Evolutionary conservation across 2,888 invertebrate species (phyloP).

Genomic region (Tholera decimalis): DNA sequence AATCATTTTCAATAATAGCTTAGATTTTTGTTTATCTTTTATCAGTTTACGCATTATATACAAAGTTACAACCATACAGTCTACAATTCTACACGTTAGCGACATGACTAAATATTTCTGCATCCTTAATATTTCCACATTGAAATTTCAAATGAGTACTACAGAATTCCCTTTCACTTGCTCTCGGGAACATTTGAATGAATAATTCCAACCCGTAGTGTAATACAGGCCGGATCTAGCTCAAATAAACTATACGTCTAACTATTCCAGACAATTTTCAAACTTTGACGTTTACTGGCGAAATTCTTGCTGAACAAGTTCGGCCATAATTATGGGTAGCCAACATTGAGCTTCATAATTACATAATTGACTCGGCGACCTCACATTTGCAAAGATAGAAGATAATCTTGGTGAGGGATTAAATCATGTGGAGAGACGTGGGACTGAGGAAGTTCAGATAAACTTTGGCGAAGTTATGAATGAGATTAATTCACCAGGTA

Average conservation of each 20-base stretch:
- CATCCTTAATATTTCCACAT: conserved; percentile 32
- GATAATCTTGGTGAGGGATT: conserved; percentile 20
- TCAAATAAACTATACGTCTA: conserved; percentile 31
- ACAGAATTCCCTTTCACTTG: conserved; percentile 36
- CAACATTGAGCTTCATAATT: conserved; percentile 55
- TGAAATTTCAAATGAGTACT: conserved; percentile 44
- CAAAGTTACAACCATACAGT: not conserved
- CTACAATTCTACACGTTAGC: not conserved
- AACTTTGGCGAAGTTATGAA: conserved; percentile 11
- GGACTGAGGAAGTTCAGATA: not conserved
- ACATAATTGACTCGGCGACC: conserved; percentile 58
- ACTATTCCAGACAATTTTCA: conserved; percentile 50
- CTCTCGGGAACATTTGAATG: conserved; percentile 46
- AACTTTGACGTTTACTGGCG: conserved; percentile 60
- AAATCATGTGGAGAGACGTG: conserved; percentile 17
- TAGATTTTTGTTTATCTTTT: not conserved
- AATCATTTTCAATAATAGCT: not conserved
- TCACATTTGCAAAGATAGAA: conserved; percentile 30
- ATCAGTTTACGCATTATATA: too few relatives aligned
- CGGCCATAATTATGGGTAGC: conserved; percentile 54
- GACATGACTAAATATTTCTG: conserved; percentile 4
- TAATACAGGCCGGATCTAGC: conserved; percentile 33
- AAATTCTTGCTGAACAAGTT: conserved; percentile 57
- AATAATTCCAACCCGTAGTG: conserved; percentile 41
- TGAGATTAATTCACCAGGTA: conserved; percentile 1